phyloP scores from a whole-genome alignment of 1,140 invertebrate genomes.

The Drosophila melanica region DNA sequence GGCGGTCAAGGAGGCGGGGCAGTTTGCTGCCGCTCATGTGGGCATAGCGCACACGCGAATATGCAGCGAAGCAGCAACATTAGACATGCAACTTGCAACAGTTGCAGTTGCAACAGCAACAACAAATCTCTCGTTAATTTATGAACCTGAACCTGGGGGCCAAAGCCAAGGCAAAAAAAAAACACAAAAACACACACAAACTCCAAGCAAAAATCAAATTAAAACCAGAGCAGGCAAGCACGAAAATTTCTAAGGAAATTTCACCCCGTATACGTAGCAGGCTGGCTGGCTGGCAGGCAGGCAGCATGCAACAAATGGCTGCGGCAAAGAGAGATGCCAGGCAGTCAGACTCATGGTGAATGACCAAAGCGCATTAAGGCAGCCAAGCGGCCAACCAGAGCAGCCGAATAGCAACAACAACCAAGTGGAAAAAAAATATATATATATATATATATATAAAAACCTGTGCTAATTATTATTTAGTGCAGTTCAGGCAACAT shows the following conservation, averaged over 20 bases:
- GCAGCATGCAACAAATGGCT: constrained; percentile 72
- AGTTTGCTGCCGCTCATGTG: constrained; percentile 35
- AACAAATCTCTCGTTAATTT: constrained; percentile 76
- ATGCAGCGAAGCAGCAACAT: constrained; percentile 78
- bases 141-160: constrained; percentile 79
- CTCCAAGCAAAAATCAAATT: constrained; percentile 78
- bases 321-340: neutral
- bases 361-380: constrained; percentile 72
- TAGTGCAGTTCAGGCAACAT: constrained; percentile 69
- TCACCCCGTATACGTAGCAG: constrained; percentile 69
- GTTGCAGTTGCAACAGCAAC: constrained; percentile 9
- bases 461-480: constrained; percentile 83
- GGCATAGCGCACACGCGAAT: constrained; percentile 79
- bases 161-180: constrained; percentile 39
- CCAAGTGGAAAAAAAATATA: constrained; percentile 30
- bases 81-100: constrained; percentile 72
- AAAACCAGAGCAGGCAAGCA: constrained; percentile 82
- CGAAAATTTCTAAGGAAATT: constrained; percentile 82
- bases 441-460: constrained; percentile 22
- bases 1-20: neutral
- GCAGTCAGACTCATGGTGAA: constrained; percentile 56
- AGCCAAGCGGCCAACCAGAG: constrained; percentile 60
- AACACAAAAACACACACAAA: constrained; percentile 17
- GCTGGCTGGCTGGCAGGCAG: neutral
- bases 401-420: constrained; percentile 55